Conservation (phyloP, 2,113 vertebrate genomes). For the Catharus bicknelli region DNA sequence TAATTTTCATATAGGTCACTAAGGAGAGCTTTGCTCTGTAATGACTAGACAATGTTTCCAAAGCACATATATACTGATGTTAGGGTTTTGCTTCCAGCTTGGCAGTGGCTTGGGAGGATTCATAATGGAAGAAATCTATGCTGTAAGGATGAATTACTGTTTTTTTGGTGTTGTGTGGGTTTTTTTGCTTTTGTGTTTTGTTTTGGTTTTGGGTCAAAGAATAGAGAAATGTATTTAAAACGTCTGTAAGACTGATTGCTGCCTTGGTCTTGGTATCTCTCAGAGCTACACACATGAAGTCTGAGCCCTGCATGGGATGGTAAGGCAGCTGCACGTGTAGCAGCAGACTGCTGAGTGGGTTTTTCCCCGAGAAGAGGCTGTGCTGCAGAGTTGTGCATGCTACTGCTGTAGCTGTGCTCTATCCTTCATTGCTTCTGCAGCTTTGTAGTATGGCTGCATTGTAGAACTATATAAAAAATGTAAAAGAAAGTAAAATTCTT, state of each 20-base stretch:
- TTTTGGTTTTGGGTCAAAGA: not conserved
- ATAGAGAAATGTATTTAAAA: not conserved
- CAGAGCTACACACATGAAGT: not conserved
- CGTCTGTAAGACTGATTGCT: not conserved
- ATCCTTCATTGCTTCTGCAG: not conserved
- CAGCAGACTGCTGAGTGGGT: not conserved
- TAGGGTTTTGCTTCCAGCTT: not conserved
- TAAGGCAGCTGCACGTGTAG: not conserved
- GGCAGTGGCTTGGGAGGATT: not conserved
- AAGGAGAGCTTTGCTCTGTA: not conserved
- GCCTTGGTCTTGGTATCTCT: not conserved
- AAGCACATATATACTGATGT: not conserved
- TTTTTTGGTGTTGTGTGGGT: not conserved
- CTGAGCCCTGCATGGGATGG: accelerated
- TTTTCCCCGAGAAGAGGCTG: not conserved
- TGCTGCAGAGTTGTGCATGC: accelerated
- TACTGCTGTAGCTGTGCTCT: not conserved
- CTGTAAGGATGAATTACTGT: not conserved
- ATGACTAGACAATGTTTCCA: not conserved
- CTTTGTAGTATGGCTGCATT: not conserved
- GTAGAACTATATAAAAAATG: not conserved
- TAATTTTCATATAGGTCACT: not conserved
- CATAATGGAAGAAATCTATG: not conserved
- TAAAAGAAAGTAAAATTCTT: not conserved
- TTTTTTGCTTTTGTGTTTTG: not conserved